Percentiles rank a stretch among this genome's conserved stretches.
Conservation (phyloP, 2,797 vertebrate species). For the Anniella stebbinsi region DNA sequence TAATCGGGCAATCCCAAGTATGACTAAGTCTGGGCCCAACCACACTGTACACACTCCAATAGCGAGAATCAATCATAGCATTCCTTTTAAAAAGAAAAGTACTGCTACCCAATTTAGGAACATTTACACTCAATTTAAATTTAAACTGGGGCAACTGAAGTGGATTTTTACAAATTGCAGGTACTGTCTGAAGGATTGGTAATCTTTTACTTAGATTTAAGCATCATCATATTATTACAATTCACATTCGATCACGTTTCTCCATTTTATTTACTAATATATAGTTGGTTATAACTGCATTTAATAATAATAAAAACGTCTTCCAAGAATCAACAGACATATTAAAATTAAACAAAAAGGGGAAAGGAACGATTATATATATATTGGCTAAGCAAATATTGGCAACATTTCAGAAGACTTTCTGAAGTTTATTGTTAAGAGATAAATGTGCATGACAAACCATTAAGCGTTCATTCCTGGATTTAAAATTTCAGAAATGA, state of each 20-base stretch:
- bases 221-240: slow-evolving; percentile 51
- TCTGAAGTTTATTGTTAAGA: slow-evolving; percentile 25
- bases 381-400: slow-evolving; percentile 60
- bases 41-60: background rate
- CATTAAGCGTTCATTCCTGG: background rate
- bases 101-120: background rate
- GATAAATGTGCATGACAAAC: slow-evolving; percentile 27
- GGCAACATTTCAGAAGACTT: background rate
- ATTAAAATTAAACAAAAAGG: background rate
- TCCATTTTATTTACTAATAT: slow-evolving; percentile 74
- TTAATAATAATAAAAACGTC: background rate
- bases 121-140: slow-evolving; percentile 43
- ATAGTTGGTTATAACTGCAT: slow-evolving; percentile 58
- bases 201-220: slow-evolving; percentile 64
- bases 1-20: background rate
- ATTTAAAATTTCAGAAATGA: slow-evolving; percentile 35
- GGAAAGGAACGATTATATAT: background rate
- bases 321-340: background rate
- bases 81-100: slow-evolving; percentile 8
- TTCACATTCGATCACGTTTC: slow-evolving; percentile 64
- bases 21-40: background rate
- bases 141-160: slow-evolving; percentile 54
- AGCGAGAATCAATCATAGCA: accelerated
- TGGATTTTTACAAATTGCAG: slow-evolving; percentile 55
- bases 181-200: slow-evolving; percentile 65